Conservation (phyloP, 2,113 vertebrate genomes). For the Cyprinodon brontotheroides region DNA sequence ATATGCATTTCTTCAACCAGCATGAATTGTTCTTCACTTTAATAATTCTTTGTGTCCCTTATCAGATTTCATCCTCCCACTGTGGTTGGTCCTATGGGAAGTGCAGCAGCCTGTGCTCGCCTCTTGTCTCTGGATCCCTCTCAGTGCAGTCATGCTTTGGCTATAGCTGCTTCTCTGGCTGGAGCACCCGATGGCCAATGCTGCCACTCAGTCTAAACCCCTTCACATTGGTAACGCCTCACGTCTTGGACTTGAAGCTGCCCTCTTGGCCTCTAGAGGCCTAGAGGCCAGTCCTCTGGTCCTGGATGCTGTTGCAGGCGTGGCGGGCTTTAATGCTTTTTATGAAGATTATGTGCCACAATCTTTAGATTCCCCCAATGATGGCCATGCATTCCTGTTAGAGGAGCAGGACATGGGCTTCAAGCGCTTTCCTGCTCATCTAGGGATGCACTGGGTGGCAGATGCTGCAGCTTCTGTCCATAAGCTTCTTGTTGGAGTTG, state of each 20-base stretch:
- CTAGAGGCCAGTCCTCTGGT: conserved; percentile 83
- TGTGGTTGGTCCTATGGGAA: conserved; percentile 88
- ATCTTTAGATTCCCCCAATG: conserved; percentile 53
- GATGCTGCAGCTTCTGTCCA: conserved; percentile 84
- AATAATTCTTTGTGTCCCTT: conserved; percentile 7
- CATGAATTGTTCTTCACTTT: conserved; percentile 20
- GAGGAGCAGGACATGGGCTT: conserved; percentile 89
- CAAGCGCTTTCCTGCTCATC: conserved; percentile 89
- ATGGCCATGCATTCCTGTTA: conserved; percentile 80
- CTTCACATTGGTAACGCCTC: conserved; percentile 87
- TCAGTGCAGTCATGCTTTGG: conserved; percentile 83
- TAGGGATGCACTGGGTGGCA: conserved; percentile 91
- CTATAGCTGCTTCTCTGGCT: conserved; percentile 85
- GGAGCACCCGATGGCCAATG: conserved; percentile 92
- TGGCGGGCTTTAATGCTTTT: conserved; percentile 87
- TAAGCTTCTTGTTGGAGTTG: conserved; percentile 75
- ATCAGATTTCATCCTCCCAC: conserved; percentile 89
- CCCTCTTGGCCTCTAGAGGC: conserved; percentile 84
- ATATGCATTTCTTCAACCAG: neutral
- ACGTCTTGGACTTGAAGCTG: conserved; percentile 86
- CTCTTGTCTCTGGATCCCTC: conserved; percentile 78
- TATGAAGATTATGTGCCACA: conserved; percentile 84
- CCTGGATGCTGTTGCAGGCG: conserved; percentile 82
- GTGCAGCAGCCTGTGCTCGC: conserved; percentile 84
- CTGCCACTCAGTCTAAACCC: conserved; percentile 87